A percentile compares a stretch with the other conserved stretches of the same genome.
These are phyloP conservation scores for Phenganax stokvisi DNA, from an alignment of 92 coral and sea anemone species.

Conservation along the genomic window DNA sequence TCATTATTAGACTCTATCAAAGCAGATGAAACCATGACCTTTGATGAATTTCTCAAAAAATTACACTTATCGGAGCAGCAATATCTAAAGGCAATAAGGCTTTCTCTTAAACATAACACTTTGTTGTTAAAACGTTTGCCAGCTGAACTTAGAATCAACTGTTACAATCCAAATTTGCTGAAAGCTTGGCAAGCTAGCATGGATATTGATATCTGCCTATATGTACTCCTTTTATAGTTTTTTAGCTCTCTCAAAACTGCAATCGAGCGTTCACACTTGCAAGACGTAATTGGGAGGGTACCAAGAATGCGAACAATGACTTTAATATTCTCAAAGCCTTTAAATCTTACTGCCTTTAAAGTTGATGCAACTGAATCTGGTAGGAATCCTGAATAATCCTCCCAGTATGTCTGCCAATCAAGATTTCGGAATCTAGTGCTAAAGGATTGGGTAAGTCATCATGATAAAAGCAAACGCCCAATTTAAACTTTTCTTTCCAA, in stretches of 20 bases:
- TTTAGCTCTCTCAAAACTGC: slow-evolving; percentile 2
- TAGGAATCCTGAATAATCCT: background rate
- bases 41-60: too few species aligned
- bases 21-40: too few species aligned
- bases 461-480: background rate
- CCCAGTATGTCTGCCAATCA: slow-evolving; percentile 19
- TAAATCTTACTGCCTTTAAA: slow-evolving; percentile 11
- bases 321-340: slow-evolving; percentile 5
- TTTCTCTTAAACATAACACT: too few species aligned
- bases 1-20: too few species aligned
- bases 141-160: too few species aligned
- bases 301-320: slow-evolving; percentile 7
- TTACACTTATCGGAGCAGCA: too few species aligned
- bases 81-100: too few species aligned
- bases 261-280: slow-evolving; percentile 25
- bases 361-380: background rate
- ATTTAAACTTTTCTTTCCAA: background rate
- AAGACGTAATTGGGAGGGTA: slow-evolving; percentile 19
- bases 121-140: too few species aligned
- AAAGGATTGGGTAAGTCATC: slow-evolving; percentile 14
- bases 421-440: slow-evolving; percentile 21
- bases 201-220: too few species aligned
- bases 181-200: too few species aligned
- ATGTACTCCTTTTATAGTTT: slow-evolving; percentile 3
- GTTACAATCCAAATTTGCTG: too few species aligned